phyloP scores from a whole-genome alignment of 1,140 invertebrate species.

The Nephotettix cincticeps region DNA sequence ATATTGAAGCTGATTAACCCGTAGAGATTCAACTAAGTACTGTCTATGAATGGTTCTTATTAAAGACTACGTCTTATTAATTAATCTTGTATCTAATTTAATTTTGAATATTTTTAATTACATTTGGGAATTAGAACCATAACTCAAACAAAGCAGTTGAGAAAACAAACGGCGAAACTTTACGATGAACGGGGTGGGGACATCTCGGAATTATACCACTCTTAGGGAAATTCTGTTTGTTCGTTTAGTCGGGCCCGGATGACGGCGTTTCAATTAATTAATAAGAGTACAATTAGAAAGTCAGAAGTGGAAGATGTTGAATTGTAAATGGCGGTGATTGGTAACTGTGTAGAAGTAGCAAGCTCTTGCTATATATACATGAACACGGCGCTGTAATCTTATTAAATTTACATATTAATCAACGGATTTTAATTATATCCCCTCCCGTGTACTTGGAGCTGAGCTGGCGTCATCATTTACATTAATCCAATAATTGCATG shows the following conservation, averaged over 20 bases:
- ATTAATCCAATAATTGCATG: slow-evolving; percentile 91
- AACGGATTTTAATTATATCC: slow-evolving; percentile 93
- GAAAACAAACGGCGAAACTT: slow-evolving; percentile 16
- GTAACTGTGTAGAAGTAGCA: slow-evolving; percentile 10
- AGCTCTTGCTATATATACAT: slow-evolving; percentile 39
- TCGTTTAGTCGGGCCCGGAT: slow-evolving; percentile 7
- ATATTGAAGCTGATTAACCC: too few species aligned
- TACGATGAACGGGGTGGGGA: slow-evolving; percentile 8
- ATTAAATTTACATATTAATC: slow-evolving; percentile 98
- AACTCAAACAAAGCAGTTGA: slow-evolving; percentile 6
- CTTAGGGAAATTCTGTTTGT: slow-evolving; percentile 21
- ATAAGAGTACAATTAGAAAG: slow-evolving; percentile 23
- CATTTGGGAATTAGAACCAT: slow-evolving; percentile 15
- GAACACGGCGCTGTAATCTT: slow-evolving; percentile 76
- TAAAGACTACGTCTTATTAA: too few species aligned
- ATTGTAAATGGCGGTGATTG: slow-evolving; percentile 20
- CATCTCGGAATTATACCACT: slow-evolving; percentile 20
- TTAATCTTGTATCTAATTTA: background rate
- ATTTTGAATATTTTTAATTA: slow-evolving; percentile 18
- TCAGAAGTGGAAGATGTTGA: slow-evolving; percentile 20
- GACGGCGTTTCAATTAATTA: slow-evolving; percentile 21
- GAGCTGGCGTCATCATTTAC: slow-evolving; percentile 68
- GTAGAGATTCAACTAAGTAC: too few species aligned
- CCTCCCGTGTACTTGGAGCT: slow-evolving; percentile 54
- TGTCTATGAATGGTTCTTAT: too few species aligned